Base-by-base conservation (phyloP, 2,888 invertebrate species). In the Podotricha telesiphe region DNA sequence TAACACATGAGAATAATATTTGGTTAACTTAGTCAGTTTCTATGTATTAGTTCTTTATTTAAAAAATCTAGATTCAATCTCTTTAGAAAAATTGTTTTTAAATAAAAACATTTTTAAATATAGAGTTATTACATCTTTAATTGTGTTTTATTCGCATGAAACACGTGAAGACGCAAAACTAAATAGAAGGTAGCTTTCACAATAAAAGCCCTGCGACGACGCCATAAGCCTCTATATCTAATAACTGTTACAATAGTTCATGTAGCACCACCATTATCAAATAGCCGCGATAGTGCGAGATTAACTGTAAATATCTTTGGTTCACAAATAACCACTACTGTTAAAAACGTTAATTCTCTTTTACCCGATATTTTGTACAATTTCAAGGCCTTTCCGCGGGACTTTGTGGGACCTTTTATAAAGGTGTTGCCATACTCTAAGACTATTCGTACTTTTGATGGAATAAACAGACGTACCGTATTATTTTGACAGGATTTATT, bases 231-330 rank as follows among this genome's bases (percentile, higher is more conserved):
- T 34, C 58, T 65, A 58, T n/a, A 62, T 11, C 50, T 50, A 68
- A 42, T 13, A 37, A 42, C 73, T 66, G 67, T 53, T 53, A 53
- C 34, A 34, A 75, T 76, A 70, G 72, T 77, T 55, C 70, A 69
- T 73, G 74, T 82, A 83, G 82, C 83, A 83, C 83, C 83, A 75
- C 45, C 22, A 22, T 45, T 22, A 58, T 48, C 63, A 65, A 47
- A 69, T 61, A 61, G 62, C 68, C 69, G n/a, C n/a, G 72, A 74
- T 78, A 78, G 74, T 72, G 77, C 75, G 74, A 75, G 75, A 28
- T 59, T 45, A 59, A 45, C 15, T 56, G 74, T 76, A 75, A 73
- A 75, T 69, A 73, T 69, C 66, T 76, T 77, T 77, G 75, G 76
- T 75, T 73, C 42, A 17, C 55, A 48, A 34, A 45, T 62, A 50